These are phyloP conservation scores for Drosophila mauritiana DNA, from an alignment of 1,140 invertebrate genomes.

Conservation along the genomic window DNA sequence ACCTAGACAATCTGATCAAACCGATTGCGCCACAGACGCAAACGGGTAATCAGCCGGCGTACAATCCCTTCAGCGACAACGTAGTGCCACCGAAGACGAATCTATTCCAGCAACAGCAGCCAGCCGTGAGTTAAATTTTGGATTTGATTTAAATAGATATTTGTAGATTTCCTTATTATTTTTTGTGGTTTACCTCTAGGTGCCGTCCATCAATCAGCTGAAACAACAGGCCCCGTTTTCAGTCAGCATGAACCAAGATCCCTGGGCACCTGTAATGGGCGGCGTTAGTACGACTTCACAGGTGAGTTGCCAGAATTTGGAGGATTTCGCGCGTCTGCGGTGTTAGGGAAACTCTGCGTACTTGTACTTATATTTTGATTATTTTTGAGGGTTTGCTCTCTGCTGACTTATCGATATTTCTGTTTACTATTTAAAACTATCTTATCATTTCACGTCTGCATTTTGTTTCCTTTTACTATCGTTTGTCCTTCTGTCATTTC, in stretches of 20 bases:
- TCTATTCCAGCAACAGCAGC: constrained; percentile 85
- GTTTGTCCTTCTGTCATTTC: constrained; percentile 26
- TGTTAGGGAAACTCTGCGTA: constrained; percentile 32
- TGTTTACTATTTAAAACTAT: constrained; percentile 45
- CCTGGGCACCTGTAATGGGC: constrained; percentile 83
- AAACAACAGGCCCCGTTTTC: constrained; percentile 85
- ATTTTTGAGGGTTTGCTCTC: constrained; percentile 47
- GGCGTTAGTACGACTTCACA: constrained; percentile 67
- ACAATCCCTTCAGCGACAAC: constrained; percentile 84
- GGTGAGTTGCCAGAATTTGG: constrained; percentile 54
- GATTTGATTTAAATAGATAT: not conserved
- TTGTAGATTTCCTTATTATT: not conserved
- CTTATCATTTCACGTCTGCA: constrained; percentile 56
- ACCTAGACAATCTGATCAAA: constrained; percentile 97
- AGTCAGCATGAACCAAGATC: constrained; percentile 84
- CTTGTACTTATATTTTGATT: constrained; percentile 20
- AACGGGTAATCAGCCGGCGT: constrained; percentile 64
- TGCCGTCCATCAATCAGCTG: constrained; percentile 86
- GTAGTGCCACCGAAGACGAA: constrained; percentile 84
- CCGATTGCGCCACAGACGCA: constrained; percentile 82
- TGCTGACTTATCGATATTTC: constrained; percentile 59
- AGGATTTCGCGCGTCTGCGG: constrained; percentile 20
- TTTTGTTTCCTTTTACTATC: constrained; percentile 53
- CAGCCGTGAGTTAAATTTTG: constrained; percentile 68
- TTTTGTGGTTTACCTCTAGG: constrained; percentile 31